Base-by-base conservation (phyloP, 2,797 vertebrate genomes). In the Sparidentex hasta region DNA sequence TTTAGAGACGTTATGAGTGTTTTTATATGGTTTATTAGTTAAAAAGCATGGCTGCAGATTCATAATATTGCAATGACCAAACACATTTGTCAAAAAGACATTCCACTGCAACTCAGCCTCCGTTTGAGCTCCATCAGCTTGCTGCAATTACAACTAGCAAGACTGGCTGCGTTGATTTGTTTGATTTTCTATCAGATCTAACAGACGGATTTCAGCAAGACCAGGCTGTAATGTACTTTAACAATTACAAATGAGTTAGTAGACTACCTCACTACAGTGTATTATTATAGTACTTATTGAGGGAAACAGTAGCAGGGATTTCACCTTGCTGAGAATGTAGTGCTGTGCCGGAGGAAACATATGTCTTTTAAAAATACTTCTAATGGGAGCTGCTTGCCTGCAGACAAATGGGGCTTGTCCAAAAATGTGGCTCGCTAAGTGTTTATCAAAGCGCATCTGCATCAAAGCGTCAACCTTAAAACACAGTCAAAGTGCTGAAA, bases 381-480 rank as follows among this genome's bases (percentile, higher is more conserved):
- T 27, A 43, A 61, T n/a, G 74, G 17, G 43, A 78, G 59, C 69
- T n/a, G 33, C 23, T 33, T 46, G 41, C n/a, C 44, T 59, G 20
- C 52, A 7, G 29, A 74, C 59, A 76, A 76, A 72, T 59, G 33
- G 38, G 12, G 47, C 41, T 67, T 41, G 44, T 72, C 63, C 44
- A 5, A 61, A 74, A 76, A 56, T 48, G 58, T 63, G n/a, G 29
- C 63, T 61, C 44, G 64, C 27, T 43, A 50, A 75, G 41, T 46
- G 43, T 55, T 50, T 25, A 69, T 76, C 48, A 70, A 64, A 61
- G 71, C 11, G 14, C 14, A 25, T 56, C 55, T 76, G 56, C 46
- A 74, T 63, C 55, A 58, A 81, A 67, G 48, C 27, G 51, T 16
- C 70, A 63, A 74, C 52, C 63, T 71, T 58, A 63, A 21, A 71